These are phyloP conservation scores for Chaetops frenatus DNA, from an alignment of 2,113 vertebrate species.

Conservation along the genomic window DNA sequence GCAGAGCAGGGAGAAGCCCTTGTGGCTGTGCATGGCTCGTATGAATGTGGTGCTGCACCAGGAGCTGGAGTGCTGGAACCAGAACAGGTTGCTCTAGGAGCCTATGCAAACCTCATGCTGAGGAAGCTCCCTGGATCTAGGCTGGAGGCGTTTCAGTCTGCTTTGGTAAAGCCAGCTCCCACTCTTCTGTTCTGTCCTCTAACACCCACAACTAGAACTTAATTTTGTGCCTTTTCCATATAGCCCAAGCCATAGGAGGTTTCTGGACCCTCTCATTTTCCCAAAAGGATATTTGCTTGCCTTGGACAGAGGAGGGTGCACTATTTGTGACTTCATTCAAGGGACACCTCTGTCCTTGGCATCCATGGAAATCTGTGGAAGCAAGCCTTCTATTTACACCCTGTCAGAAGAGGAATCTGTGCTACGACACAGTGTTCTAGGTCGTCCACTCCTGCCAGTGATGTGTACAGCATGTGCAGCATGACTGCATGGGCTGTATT, in stretches of 20 bases:
- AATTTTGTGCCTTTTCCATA: not conserved
- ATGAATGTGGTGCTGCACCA: not conserved
- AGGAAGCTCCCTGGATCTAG: not conserved
- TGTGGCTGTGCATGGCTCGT: accelerated
- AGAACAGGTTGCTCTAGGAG: slow-evolving; percentile 9
- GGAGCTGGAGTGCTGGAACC: not conserved
- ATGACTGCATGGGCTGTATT: not conserved
- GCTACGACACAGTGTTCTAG: not conserved
- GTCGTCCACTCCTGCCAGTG: not conserved
- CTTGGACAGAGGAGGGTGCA: not conserved
- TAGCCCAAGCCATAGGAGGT: not conserved
- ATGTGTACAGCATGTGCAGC: not conserved
- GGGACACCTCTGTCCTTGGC: not conserved
- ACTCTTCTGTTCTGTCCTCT: not conserved
- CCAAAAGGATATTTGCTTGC: not conserved
- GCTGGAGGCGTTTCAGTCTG: not conserved
- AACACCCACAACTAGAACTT: not conserved
- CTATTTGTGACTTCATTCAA: not conserved
- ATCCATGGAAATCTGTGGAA: not conserved
- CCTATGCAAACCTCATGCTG: slow-evolving; percentile 11
- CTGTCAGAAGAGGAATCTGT: not conserved
- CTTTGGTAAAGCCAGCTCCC: not conserved
- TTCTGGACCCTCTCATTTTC: not conserved
- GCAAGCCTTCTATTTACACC: not conserved
- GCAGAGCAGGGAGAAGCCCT: not conserved